Base-by-base conservation (phyloP, 2,797 vertebrate genomes). In the Ispidina lecontei region DNA sequence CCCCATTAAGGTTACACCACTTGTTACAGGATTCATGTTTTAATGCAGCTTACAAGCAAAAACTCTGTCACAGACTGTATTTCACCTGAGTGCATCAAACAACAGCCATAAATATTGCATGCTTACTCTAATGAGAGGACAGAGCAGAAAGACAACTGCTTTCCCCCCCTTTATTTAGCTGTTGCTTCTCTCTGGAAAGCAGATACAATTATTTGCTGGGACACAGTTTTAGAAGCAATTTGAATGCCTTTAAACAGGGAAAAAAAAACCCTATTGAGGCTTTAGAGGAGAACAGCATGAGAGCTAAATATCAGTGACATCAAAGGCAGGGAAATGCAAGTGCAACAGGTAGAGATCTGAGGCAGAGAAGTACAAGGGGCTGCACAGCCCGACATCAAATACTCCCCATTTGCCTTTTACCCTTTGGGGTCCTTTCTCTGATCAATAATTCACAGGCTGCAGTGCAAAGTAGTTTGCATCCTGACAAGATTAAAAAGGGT, bases 401-500 rank as follows among this genome's bases (percentile, higher is more conserved):
- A 95, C 64, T 95, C 84, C 75, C 0, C 8, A 93, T 95, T 97
- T 97, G 96, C 90, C 90, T 95, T 96, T 95, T 76, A 91, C 97
- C 95, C 97, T 97, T 97, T 96, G 96, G 98, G 97, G 97, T 97
- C 51, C 1, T 96, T 97, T 89, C 89, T 97, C 94, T 97, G 97
- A 98, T 98, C 98, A 98, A 98, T 98, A 98, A 98, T 98, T 98
- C 97, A 98, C 97, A 95, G 93, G 93, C 96, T 97, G 97, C 96
- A 91, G 96, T 91, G 94, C 95, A 97, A 98, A 97, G 96, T 97
- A 97, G 97, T 98, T 98, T 98, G 98, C 97, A 98, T 98, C 98
- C 95, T 97, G 97, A 97, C 97, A 98, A 98, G 98, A 98, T 98
- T 98, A 97, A 97, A 98, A 98, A 97, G 97, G 97, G 97, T 97